Conservation (phyloP, 2,797 vertebrate genomes). For the Oreochromis mossambicus region DNA sequence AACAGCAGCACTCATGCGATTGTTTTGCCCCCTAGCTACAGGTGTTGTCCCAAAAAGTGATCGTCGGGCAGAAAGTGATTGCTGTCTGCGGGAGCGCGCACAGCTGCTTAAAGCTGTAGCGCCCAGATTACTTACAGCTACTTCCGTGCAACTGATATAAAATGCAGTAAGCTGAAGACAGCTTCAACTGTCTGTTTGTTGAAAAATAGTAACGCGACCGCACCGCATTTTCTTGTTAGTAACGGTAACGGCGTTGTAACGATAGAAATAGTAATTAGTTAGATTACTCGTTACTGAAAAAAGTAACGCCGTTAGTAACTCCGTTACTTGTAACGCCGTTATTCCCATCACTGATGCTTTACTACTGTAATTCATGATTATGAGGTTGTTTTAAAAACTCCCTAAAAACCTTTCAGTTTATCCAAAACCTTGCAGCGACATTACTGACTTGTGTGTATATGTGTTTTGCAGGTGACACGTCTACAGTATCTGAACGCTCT, state of each 20-base stretch:
- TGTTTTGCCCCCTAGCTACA: not conserved
- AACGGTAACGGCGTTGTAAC: not conserved
- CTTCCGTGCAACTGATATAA: not conserved
- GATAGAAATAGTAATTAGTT: not conserved
- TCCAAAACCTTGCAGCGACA: not conserved
- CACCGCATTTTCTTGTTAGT: not conserved
- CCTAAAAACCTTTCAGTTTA: not conserved
- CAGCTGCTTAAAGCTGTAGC: not conserved
- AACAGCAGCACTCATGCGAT: no score
- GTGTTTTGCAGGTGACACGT: conserved; percentile 78
- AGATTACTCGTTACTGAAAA: not conserved
- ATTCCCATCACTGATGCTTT: not conserved
- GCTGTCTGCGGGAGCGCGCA: not conserved
- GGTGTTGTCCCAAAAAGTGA: not conserved
- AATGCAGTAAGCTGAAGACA: not conserved
- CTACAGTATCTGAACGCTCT: conserved; percentile 89
- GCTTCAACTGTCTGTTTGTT: not conserved
- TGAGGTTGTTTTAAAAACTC: not conserved
- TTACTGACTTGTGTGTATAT: not conserved
- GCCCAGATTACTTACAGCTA: not conserved
- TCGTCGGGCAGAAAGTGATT: not conserved
- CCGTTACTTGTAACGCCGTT: not conserved
- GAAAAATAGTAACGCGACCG: not conserved
- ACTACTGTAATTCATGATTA: not conserved
- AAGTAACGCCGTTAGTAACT: not conserved